Conservation (phyloP, 2,797 vertebrate genomes). For the Adrianichthys oophorus region DNA sequence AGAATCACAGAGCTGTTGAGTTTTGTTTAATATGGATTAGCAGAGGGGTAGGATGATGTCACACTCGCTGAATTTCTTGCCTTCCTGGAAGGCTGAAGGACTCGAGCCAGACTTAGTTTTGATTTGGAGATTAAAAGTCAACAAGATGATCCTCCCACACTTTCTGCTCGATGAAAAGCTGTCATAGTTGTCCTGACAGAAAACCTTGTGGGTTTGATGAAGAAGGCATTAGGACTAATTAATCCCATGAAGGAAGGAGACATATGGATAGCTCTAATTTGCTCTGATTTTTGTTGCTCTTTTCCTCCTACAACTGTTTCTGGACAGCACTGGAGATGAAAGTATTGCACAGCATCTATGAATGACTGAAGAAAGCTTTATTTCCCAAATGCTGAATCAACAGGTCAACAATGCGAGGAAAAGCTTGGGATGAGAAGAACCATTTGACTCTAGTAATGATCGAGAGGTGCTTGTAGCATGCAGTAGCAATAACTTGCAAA, state of each 20-base stretch:
- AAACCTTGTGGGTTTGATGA: constrained; percentile 30
- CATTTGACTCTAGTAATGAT: too few relatives aligned
- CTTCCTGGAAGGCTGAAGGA: constrained; percentile 30
- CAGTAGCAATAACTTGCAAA: too few relatives aligned
- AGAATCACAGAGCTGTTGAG: constrained; percentile 15
- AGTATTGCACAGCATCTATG: background rate
- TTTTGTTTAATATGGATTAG: constrained; percentile 31
- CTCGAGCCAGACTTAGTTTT: constrained; percentile 10
- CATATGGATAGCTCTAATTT: constrained; percentile 5
- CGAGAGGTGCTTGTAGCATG: too few relatives aligned
- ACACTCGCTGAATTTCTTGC: constrained; percentile 12
- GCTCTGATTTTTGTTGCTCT: background rate
- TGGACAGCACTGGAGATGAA: background rate
- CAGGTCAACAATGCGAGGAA: too few relatives aligned
- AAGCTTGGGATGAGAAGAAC: too few relatives aligned
- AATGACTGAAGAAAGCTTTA: too few relatives aligned
- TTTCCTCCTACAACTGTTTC: background rate
- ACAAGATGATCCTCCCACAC: constrained; percentile 26
- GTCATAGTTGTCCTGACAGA: constrained; percentile 14
- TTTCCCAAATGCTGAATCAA: too few relatives aligned
- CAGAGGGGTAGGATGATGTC: constrained; percentile 18
- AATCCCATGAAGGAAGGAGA: constrained; percentile 17
- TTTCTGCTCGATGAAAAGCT: constrained; percentile 24
- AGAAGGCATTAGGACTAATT: constrained; percentile 28
- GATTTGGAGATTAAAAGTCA: constrained; percentile 13